Conservation (phyloP, 2,113 vertebrate species). For the Paedocypris sp. region DNA sequence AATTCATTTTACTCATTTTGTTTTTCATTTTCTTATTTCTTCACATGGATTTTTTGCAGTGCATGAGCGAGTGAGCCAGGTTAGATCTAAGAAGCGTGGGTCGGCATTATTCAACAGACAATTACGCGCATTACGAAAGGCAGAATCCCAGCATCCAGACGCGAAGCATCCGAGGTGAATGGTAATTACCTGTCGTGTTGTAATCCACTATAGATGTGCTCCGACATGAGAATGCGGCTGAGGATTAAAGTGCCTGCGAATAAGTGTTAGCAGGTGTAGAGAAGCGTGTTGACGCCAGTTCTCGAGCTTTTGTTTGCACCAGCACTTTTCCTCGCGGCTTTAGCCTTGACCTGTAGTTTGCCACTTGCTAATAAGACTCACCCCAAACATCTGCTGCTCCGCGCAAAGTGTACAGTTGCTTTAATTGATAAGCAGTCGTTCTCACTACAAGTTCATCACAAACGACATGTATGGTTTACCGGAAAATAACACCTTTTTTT, state of each 20-base stretch:
- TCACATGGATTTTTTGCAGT: too few relatives aligned
- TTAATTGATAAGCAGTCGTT: too few relatives aligned
- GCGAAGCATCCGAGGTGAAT: constrained; percentile 14
- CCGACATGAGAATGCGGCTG: background rate
- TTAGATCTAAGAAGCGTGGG: constrained; percentile 23
- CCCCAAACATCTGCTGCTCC: constrained; percentile 16
- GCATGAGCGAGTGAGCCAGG: constrained; percentile 14
- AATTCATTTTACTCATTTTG: too few relatives aligned
- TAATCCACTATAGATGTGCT: constrained; percentile 29
- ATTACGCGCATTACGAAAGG: constrained; percentile 29
- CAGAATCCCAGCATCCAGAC: constrained; percentile 7
- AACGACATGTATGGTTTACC: too few relatives aligned
- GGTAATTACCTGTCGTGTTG: constrained; percentile 41
- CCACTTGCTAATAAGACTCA: background rate
- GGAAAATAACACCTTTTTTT: too few relatives aligned
- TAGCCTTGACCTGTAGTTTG: background rate
- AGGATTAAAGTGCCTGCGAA: constrained; percentile 27
- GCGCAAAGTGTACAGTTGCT: background rate
- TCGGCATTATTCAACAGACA: constrained; percentile 34
- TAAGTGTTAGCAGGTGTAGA: constrained; percentile 22
- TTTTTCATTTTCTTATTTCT: too few relatives aligned
- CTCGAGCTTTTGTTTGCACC: background rate
- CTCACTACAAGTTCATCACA: too few relatives aligned
- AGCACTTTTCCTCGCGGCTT: background rate
- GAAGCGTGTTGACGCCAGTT: constrained; percentile 7